Evolutionary conservation across 2,113 vertebrate species (phyloP).

Genomic region (Odocoileus virginianus): DNA sequence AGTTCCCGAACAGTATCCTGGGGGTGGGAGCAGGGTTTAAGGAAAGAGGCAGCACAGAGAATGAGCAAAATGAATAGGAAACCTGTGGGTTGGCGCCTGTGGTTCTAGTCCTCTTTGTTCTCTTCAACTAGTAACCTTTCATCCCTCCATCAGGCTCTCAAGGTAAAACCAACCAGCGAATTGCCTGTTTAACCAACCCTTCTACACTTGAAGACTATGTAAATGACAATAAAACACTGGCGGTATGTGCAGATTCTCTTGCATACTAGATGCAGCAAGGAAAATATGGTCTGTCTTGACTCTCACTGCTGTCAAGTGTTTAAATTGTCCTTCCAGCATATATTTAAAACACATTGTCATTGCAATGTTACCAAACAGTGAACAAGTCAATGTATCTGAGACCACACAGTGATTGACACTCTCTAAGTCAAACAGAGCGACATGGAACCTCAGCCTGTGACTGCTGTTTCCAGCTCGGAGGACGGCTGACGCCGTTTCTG

Average conservation of each 20-base stretch:
- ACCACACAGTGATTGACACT: conserved; percentile 75
- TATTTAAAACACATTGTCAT: conserved; percentile 80
- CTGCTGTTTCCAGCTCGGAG: conserved; percentile 71
- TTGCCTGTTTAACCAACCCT: conserved; percentile 21
- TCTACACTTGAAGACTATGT: conserved; percentile 61
- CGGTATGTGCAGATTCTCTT: conserved; percentile 72
- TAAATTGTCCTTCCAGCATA: conserved; percentile 75
- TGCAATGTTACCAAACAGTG: conserved; percentile 76
- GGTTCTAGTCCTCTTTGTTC: not conserved
- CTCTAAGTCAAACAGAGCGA: conserved; percentile 73
- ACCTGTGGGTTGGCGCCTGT: not conserved
- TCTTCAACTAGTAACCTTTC: not conserved
- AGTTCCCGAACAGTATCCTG: not conserved
- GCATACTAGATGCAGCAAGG: conserved; percentile 71
- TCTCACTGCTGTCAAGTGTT: conserved; percentile 77
- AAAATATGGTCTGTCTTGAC: conserved; percentile 76
- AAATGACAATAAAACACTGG: conserved; percentile 74
- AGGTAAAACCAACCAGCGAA: conserved; percentile 59
- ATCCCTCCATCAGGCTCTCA: not conserved
- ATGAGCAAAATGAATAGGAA: not conserved
- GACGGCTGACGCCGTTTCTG: conserved; percentile 55
- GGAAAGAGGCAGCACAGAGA: not conserved
- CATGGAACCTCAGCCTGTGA: conserved; percentile 53
- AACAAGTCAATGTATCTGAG: conserved; percentile 71
- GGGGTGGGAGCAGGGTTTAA: not conserved